Base-by-base conservation (phyloP, 2,113 vertebrate species). In the Sprattus sprattus region DNA sequence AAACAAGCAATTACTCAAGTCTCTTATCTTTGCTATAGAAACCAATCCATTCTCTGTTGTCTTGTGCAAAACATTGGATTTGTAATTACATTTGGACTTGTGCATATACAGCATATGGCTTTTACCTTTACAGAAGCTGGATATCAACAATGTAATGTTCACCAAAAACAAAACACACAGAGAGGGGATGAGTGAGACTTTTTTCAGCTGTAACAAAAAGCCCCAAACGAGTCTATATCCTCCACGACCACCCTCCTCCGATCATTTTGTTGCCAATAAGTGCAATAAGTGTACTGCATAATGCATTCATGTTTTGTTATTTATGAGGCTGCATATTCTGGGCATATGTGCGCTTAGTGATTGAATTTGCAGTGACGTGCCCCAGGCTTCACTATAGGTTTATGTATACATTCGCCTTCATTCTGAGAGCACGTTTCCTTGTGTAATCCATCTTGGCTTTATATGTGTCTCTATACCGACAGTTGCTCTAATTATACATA, bases 271-370 rank as follows among this genome's bases (percentile, higher is more conserved):
- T 78, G 28, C 25, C 25, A 75, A 75, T 28, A 75, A 32, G 11
- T 13, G 67, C 10, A 25, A 39, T 75, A 75, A 75, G 67, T 75
- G 25, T 3, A 75, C 25, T 75, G n/a, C 22, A 25, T 64, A n/a
- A 64, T 64, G 60, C 28, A 75, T 75, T 32, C 28, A 75, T 15
- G 28, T 11, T 75, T 13, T 32, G 25, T 75, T 75, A 75, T 75
- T 75, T 28, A 75, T 75, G 67, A 75, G 25, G 9, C 22, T 81
- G 39, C 47, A 45, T 50, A 67, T 82, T 28, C 45, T n/a, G 54
- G 54, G 84, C 46, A 45, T 10, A 45, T 57, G 86, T 80, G 84
- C n/a, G 67, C 67, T 57, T 7, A 89, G 84, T 81, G 60, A 64
- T 64, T 25, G 60, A 64, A 64, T 64, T 64, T n/a, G 60, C 60